Evolutionary conservation across 2,113 vertebrate species (phyloP).

Genomic region (Hymenochirus boettgeri): DNA sequence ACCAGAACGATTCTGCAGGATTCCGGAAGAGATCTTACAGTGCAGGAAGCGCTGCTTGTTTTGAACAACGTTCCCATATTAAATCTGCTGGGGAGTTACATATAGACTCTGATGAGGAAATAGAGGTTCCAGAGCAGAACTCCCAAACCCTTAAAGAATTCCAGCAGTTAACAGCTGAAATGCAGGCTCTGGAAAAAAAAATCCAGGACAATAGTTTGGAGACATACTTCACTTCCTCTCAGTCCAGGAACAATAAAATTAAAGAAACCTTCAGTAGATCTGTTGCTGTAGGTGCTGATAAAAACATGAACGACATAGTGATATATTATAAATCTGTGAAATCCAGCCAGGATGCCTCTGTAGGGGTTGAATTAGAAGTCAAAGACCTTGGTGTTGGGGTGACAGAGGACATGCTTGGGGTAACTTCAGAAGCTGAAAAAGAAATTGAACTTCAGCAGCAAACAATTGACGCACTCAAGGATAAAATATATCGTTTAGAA

Average conservation of each 20-base stretch:
- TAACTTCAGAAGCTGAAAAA: conserved; percentile 75
- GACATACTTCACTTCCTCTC: conserved; percentile 38
- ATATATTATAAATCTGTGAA: conserved; percentile 53
- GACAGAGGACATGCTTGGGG: conserved; percentile 85
- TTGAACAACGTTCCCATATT: conserved; percentile 67
- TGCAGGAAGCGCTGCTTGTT: conserved; percentile 83
- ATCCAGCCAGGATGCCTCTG: conserved; percentile 62
- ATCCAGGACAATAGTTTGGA: conserved; percentile 67
- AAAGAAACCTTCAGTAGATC: conserved; percentile 60
- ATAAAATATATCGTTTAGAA: conserved; percentile 89
- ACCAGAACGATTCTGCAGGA: conserved; percentile 51
- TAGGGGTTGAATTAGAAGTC: conserved; percentile 63
- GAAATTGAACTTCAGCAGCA: conserved; percentile 93
- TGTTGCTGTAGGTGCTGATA: conserved; percentile 74
- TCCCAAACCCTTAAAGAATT: conserved; percentile 82
- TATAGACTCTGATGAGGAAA: conserved; percentile 76
- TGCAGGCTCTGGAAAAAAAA: conserved; percentile 86
- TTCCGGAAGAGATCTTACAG: conserved; percentile 90
- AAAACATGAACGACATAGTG: conserved; percentile 71
- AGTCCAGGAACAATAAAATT: conserved; percentile 45
- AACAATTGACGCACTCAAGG: conserved; percentile 86
- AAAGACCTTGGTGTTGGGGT: conserved; percentile 69
- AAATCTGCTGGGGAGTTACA: conserved; percentile 75
- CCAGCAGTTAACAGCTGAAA: conserved; percentile 83
- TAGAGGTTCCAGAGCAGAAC: conserved; percentile 72